phyloP scores from a whole-genome alignment of 2,797 vertebrate species.

The Sebastes miniatus region DNA sequence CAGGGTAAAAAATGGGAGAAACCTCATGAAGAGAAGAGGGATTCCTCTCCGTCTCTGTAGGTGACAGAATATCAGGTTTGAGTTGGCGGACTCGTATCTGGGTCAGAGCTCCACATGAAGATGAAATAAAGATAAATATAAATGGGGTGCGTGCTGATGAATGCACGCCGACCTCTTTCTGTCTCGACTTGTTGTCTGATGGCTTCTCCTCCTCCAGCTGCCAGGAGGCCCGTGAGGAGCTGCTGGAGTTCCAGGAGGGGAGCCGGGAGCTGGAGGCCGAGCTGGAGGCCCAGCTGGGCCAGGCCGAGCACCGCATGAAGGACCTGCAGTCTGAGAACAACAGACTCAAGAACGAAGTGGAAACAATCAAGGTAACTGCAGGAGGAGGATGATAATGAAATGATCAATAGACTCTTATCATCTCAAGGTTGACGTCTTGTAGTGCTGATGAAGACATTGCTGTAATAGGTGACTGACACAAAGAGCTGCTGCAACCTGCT shows the following conservation, averaged over 20 bases:
- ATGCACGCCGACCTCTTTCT: slow-evolving; percentile 21
- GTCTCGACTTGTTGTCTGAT: slow-evolving; percentile 17
- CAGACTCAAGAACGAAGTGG: slow-evolving; percentile 90
- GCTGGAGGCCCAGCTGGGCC: slow-evolving; percentile 91
- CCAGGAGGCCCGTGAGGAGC: slow-evolving; percentile 92
- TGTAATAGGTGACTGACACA: background rate
- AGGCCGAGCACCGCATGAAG: slow-evolving; percentile 91
- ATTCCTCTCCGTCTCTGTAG: background rate
- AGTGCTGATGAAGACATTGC: background rate
- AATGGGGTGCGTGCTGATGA: background rate
- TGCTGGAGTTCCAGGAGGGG: slow-evolving; percentile 95
- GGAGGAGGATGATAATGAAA: background rate
- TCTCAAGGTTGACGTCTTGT: background rate
- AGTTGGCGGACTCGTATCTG: background rate
- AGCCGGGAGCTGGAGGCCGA: slow-evolving; percentile 96
- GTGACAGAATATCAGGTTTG: background rate
- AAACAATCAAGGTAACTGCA: slow-evolving; percentile 86
- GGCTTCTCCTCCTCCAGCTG: slow-evolving; percentile 75
- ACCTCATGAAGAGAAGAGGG: too few relatives aligned
- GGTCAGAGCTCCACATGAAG: slow-evolving; percentile 11
- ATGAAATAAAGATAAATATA: background rate
- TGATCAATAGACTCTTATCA: background rate
- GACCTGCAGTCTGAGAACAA: slow-evolving; percentile 94
- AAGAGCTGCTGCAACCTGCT: too few relatives aligned
- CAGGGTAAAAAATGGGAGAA: too few relatives aligned